Conservation (phyloP, 2,113 vertebrate genomes). For the Dermatemys mawii region DNA sequence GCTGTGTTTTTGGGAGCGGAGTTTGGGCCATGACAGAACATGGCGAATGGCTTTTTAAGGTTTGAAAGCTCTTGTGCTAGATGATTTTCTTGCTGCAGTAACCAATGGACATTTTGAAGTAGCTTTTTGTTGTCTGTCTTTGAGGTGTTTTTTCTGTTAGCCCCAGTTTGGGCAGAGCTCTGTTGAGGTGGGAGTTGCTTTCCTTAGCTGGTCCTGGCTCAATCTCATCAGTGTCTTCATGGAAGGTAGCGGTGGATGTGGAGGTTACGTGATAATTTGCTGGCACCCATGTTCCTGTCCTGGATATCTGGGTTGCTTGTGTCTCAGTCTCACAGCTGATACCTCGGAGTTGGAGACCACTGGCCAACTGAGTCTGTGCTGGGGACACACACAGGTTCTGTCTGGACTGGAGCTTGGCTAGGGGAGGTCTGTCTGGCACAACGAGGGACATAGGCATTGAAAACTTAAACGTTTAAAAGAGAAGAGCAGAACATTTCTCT, state of each 20-base stretch:
- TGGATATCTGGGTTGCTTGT: background rate
- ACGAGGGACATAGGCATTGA: background rate
- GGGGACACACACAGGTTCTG: background rate
- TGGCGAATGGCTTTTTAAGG: background rate
- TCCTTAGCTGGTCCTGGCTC: too few relatives aligned
- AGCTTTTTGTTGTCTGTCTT: constrained; percentile 1
- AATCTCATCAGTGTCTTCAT: background rate
- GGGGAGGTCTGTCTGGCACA: background rate
- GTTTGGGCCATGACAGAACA: background rate
- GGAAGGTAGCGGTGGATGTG: background rate
- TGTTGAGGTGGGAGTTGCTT: background rate
- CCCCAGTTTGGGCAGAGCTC: background rate
- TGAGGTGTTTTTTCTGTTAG: background rate
- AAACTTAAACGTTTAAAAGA: background rate
- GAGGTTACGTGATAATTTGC: background rate
- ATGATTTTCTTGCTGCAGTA: constrained; percentile 5
- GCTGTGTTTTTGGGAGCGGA: background rate
- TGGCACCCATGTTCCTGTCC: background rate
- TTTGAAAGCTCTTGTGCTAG: background rate
- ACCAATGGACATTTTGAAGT: background rate
- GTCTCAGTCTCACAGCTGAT: too few relatives aligned
- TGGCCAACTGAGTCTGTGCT: background rate
- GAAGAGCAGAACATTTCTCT: background rate
- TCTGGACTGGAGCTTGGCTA: background rate
- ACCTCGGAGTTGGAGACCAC: background rate